phyloP scores from a whole-genome alignment of 1,140 invertebrate genomes.

The Zaprionus davidi region DNA sequence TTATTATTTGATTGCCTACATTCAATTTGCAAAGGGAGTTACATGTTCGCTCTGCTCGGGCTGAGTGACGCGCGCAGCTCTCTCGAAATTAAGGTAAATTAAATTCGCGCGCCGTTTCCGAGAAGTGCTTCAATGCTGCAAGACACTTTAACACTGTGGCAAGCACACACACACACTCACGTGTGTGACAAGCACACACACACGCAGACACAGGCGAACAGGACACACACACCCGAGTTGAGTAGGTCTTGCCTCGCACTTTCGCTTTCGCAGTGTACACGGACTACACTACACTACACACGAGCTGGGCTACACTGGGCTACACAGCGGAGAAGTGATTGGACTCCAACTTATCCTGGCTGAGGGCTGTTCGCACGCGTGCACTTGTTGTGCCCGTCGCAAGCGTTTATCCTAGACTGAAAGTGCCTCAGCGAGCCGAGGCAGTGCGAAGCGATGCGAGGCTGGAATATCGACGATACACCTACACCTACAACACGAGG shows the following conservation, averaged over 20 bases:
- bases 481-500: conserved; percentile 60
- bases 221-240: background rate
- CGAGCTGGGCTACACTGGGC: conserved; percentile 20
- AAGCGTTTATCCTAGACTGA: conserved; percentile 84
- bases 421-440: conserved; percentile 46
- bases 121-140: conserved; percentile 6
- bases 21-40: conserved; percentile 43
- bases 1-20: conserved; percentile 30
- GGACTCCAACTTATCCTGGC: conserved; percentile 37
- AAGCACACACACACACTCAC: conserved; percentile 12
- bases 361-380: conserved; percentile 65
- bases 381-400: conserved; percentile 84
- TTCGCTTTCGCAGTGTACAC: conserved; percentile 32
- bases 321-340: conserved; percentile 16
- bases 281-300: conserved; percentile 47
- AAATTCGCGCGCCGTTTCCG: conserved; percentile 29
- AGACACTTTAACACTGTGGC: conserved; percentile 8
- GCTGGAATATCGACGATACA: conserved; percentile 64
- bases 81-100: conserved; percentile 8
- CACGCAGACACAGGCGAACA: background rate
- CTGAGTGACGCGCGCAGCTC: conserved; percentile 56
- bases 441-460: conserved; percentile 47
- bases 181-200: background rate
- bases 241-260: conserved; percentile 18
- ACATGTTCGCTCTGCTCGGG: conserved; percentile 48